Conservation (phyloP, 1,140 invertebrate genomes). For the Temnothorax longispinosus region DNA sequence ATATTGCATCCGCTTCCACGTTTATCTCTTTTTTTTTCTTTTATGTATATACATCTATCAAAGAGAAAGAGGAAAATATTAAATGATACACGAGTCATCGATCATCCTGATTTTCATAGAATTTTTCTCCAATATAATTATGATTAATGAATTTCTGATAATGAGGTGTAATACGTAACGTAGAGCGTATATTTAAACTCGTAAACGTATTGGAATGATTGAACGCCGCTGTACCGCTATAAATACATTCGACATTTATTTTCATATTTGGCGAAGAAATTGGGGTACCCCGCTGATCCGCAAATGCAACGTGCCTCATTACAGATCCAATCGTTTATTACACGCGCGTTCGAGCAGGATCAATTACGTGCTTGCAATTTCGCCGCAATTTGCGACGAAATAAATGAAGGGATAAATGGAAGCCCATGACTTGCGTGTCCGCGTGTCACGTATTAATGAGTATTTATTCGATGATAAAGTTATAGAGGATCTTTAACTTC, state of each 20-base stretch:
- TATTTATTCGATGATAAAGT: slow-evolving; percentile 46
- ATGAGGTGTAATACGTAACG: neutral
- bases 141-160: neutral
- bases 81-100: neutral
- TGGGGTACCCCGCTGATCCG: neutral
- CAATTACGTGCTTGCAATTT: slow-evolving; percentile 26
- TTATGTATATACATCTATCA: neutral
- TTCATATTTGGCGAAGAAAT: neutral
- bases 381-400: neutral
- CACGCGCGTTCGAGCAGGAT: neutral
- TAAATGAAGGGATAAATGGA: neutral
- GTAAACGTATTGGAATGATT: neutral
- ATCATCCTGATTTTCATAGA: neutral
- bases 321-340: neutral
- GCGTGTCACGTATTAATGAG: slow-evolving; percentile 19
- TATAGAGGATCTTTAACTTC: slow-evolving; percentile 26
- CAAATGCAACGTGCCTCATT: slow-evolving; percentile 8
- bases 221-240: neutral
- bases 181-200: slow-evolving; percentile 4
- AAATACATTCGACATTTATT: neutral
- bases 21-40: neutral
- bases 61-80: neutral
- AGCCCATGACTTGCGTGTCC: neutral
- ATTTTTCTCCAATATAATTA: neutral
- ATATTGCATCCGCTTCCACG: neutral